Evolutionary conservation across 2,113 vertebrate species (phyloP).

Genomic region (Suncus etruscus): DNA sequence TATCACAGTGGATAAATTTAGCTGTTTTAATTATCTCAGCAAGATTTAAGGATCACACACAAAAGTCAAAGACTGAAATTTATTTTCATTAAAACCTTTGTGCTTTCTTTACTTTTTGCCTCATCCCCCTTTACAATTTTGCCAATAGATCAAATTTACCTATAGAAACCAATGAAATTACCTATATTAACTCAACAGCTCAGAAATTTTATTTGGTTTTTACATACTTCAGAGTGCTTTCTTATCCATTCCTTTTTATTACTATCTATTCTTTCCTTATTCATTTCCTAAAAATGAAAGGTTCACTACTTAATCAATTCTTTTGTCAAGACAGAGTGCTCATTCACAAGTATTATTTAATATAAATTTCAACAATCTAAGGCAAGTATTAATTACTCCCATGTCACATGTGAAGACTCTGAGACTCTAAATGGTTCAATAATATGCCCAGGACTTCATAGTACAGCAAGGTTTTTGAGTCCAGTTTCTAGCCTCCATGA

Average conservation of each 20-base stretch:
- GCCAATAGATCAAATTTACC: not conserved
- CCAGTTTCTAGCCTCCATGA: not conserved
- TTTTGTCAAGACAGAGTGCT: not conserved
- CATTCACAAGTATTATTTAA: not conserved
- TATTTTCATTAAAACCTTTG: not conserved
- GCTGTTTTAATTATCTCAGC: constrained; percentile 7
- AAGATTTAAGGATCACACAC: not conserved
- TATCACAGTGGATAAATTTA: not conserved
- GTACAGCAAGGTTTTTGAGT: not conserved
- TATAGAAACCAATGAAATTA: not conserved
- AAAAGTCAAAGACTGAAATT: not conserved
- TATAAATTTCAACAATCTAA: not conserved
- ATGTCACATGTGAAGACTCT: not conserved
- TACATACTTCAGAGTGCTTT: not conserved
- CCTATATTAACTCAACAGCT: not conserved
- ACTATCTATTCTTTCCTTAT: constrained; percentile 7
- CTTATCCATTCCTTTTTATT: not conserved
- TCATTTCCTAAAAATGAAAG: not conserved
- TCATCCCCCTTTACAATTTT: not conserved
- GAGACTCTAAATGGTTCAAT: not conserved
- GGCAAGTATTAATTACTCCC: not conserved
- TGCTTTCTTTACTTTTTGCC: not conserved
- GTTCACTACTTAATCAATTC: not conserved
- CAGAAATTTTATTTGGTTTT: not conserved
- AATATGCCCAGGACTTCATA: not conserved